These are phyloP conservation scores for Anarsia innoxiella DNA, from an alignment of 2,888 invertebrate genomes.

Conservation along the genomic window DNA sequence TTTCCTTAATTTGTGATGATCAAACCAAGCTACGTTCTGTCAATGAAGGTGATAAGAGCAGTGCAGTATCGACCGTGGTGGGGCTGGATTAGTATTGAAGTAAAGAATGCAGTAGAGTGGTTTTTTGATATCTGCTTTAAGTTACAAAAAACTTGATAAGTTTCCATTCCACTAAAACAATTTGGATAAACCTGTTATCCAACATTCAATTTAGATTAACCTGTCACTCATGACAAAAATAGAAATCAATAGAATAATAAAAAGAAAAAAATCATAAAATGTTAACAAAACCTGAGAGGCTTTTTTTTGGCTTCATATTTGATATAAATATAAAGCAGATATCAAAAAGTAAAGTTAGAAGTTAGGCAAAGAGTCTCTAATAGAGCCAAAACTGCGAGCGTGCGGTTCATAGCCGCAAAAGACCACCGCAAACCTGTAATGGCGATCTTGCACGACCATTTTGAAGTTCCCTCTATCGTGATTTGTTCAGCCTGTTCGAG, in stretches of 20 bases:
- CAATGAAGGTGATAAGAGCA: conserved; percentile 60
- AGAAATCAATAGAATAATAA: no score
- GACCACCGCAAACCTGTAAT: conserved; percentile 92
- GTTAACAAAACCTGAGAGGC: conserved; percentile 5
- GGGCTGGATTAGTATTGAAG: conserved; percentile 54
- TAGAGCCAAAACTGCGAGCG: conserved; percentile 72
- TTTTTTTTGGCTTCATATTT: no score
- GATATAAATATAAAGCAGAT: no score
- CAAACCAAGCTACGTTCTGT: conserved; percentile 55
- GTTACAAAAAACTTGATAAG: no score
- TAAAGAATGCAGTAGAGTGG: conserved; percentile 54
- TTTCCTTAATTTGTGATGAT: conserved; percentile 61
- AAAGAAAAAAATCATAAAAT: conserved; percentile 18
- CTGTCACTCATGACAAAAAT: no score
- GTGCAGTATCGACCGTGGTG: conserved; percentile 70
- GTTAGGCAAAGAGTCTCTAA: conserved; percentile 69
- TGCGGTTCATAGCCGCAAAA: conserved; percentile 72
- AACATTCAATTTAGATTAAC: no score
- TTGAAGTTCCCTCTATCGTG: conserved; percentile 98
- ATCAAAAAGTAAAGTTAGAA: conserved; percentile 57
- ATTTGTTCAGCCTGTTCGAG: conserved; percentile 98
- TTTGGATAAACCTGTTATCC: no score
- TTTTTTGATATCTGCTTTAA: conserved; percentile 54
- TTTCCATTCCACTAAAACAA: no score
- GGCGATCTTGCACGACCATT: conserved; percentile 99